Evolutionary conservation across 1,140 invertebrate species (phyloP), one percentile per base, ranked within the genome.

Genomic region (Bombus waltoni): DNA sequence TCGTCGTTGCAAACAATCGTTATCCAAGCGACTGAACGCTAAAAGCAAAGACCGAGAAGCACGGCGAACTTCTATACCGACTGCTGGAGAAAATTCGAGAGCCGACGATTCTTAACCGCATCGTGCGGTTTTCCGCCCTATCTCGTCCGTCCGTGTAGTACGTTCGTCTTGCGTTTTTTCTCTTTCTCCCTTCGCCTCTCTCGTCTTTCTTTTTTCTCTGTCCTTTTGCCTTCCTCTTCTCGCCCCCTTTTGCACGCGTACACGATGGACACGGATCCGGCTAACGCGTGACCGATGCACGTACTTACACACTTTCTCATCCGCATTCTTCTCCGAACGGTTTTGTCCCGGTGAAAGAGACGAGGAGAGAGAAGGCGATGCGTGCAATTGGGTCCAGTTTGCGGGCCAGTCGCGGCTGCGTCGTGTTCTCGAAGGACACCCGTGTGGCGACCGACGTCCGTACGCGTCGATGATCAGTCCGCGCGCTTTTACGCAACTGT

Each of bases 311-410:
- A 77, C 83, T 85, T 85, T 85, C 83, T 85, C 83, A 85, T 85
- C 83, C 83, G 83, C 83, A 85, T 85, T 85, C 83, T 80, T 85
- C 77, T 62, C 57, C 66, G 68, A 47, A 85, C 75, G 75, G 75
- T 78, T 62, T 59, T 66, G 71, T 71, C 75, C n/a, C n/a, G 40
- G 71, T 13, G 59, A 76, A 53, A 76, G 73, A 83, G 62, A 25
- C 38, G 47, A 40, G 32, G 11, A 65, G 62, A 65, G 62, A 6
- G n/a, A 65, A n/a, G n/a, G n/a, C n/a, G n/a, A 13, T 80, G 83
- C 68, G 35, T 85, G 80, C 80, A 85, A 85, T 85, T 85, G 76
- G 83, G 83, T 84, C 83, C 83, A 84, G 83, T 71, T 79, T 42
- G 66, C 53, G 76, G 66, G 57, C 59, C 78, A 74, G 78, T 57